These are phyloP conservation scores for Pipistrellus nathusii DNA, from an alignment of 2,797 vertebrate genomes.

Conservation along the genomic window DNA sequence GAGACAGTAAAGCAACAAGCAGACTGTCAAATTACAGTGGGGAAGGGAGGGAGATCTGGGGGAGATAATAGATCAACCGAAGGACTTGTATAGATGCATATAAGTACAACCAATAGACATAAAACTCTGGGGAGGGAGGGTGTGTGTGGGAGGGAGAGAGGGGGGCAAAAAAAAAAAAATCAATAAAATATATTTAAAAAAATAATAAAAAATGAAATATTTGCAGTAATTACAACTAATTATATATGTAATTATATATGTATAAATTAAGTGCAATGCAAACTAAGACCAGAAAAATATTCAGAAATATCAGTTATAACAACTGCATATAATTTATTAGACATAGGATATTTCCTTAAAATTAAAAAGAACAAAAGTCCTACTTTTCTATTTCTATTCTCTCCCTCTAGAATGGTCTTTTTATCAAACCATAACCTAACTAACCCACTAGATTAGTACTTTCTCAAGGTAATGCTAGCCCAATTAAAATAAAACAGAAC, in stretches of 20 bases:
- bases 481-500: constrained; percentile 18
- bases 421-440: constrained; percentile 22
- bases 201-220: too few relatives aligned
- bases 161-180: too few relatives aligned
- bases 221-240: constrained; percentile 3
- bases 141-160: too few relatives aligned
- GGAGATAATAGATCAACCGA: too few relatives aligned
- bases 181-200: too few relatives aligned
- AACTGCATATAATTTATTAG: neutral
- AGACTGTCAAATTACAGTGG: too few relatives aligned
- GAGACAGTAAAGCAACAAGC: too few relatives aligned
- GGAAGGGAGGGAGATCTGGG: too few relatives aligned
- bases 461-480: neutral
- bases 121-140: too few relatives aligned
- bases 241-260: neutral
- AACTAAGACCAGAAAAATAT: constrained; percentile 2
- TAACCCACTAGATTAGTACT: neutral
- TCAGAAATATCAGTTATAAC: neutral
- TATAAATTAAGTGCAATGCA: constrained; percentile 48
- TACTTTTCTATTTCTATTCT: constrained; percentile 19
- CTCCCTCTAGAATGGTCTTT: neutral
- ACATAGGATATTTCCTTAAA: neutral
- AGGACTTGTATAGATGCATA: too few relatives aligned
- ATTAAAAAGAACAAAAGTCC: neutral
- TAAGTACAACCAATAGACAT: too few relatives aligned